These are phyloP conservation scores for Cybosia mesomella DNA, from an alignment of 2,888 invertebrate genomes.

Conservation along the genomic window DNA sequence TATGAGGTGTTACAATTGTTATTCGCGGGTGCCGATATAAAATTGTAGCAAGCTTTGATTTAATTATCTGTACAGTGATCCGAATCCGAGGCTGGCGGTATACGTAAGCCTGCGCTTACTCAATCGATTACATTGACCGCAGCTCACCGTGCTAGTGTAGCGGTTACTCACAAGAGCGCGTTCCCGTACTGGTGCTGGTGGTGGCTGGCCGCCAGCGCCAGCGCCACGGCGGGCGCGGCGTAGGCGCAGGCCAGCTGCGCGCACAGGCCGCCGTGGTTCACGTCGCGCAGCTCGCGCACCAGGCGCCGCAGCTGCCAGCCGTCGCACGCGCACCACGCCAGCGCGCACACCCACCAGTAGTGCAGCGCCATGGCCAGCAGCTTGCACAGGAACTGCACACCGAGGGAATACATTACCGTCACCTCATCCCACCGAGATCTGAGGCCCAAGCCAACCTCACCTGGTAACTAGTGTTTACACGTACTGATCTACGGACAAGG, in stretches of 20 bases:
- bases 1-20: background rate
- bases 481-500: too few species aligned
- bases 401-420: too few species aligned
- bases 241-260: constrained; percentile 97
- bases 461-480: too few species aligned
- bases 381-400: constrained; percentile 92
- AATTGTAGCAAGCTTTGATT: too few species aligned
- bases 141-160: too few species aligned
- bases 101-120: too few species aligned
- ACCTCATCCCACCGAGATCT: too few species aligned
- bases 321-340: constrained; percentile 97
- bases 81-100: too few species aligned
- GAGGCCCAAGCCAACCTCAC: too few species aligned
- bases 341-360: constrained; percentile 96
- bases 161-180: constrained; percentile 93
- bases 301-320: constrained; percentile 97
- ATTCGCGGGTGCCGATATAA: background rate
- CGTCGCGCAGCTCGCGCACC: constrained; percentile 97
- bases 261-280: constrained; percentile 97
- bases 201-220: constrained; percentile 96
- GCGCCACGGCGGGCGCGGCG: constrained; percentile 96
- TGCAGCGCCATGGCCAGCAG: constrained; percentile 96
- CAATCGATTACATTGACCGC: too few species aligned
- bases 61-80: too few species aligned
- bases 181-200: constrained; percentile 98